Percentiles rank a stretch among this genome's conserved stretches.
Evolutionary conservation across 2,888 invertebrate genomes (phyloP).

Genomic region (Argynnis bischoffii): DNA sequence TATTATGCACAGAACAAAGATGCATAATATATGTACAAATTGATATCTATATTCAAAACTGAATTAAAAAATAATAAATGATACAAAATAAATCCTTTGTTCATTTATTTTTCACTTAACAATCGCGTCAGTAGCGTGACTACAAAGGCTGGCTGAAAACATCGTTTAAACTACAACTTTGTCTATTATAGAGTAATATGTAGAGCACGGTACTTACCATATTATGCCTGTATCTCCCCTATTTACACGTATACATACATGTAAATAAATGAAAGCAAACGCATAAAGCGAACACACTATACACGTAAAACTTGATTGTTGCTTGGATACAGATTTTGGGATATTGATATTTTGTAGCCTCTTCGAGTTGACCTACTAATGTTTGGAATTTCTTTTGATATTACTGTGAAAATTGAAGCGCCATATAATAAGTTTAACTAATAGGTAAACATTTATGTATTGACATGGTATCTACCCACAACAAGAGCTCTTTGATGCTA

Average conservation of each 20-base stretch:
- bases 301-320: constrained; percentile 30
- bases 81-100: background rate
- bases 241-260: constrained; percentile 34
- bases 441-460: too few relatives aligned
- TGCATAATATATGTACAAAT: too few relatives aligned
- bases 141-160: constrained; percentile 1
- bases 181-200: constrained; percentile 2
- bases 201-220: constrained; percentile 30
- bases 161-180: constrained; percentile 5
- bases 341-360: constrained; percentile 31
- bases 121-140: constrained; percentile 6
- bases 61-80: background rate
- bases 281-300: constrained; percentile 10
- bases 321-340: constrained; percentile 34
- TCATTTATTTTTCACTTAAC: constrained; percentile 11
- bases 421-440: too few relatives aligned
- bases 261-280: constrained; percentile 25
- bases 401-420: too few relatives aligned
- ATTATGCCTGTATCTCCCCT: constrained; percentile 30
- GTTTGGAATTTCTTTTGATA: too few relatives aligned
- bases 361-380: background rate
- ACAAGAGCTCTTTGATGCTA: too few relatives aligned
- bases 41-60: too few relatives aligned
- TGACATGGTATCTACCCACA: too few relatives aligned
- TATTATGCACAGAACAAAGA: too few relatives aligned